A percentile compares a stretch with the other conserved stretches of the same genome.
Conservation (phyloP, 1,140 invertebrate species). For the Saccostrea glomerata region DNA sequence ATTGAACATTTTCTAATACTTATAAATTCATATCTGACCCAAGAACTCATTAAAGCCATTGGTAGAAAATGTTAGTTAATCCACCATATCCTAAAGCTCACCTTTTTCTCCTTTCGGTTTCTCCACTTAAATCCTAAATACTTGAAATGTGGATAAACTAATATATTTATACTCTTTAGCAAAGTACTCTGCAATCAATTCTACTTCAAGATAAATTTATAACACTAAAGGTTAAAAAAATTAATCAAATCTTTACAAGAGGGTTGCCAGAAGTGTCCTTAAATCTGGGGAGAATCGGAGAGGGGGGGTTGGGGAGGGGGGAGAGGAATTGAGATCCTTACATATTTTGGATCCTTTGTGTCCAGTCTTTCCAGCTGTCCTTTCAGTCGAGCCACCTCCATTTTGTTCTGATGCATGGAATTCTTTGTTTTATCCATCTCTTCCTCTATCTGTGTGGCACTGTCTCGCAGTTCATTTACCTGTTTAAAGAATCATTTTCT, state of each 20-base stretch:
- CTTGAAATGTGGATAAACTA: neutral
- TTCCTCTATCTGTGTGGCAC: conserved; percentile 72
- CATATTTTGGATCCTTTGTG: conserved; percentile 68
- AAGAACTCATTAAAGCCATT: too few species aligned
- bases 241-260: too few species aligned
- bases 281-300: neutral
- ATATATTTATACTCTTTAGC: too few species aligned
- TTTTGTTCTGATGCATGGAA: conserved; percentile 63
- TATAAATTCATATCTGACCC: too few species aligned
- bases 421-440: conserved; percentile 71
- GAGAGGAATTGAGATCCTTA: conserved; percentile 54
- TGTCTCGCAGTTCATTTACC: conserved; percentile 75
- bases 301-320: neutral
- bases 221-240: too few species aligned
- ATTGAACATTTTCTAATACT: too few species aligned
- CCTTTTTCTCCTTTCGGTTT: neutral
- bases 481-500: neutral
- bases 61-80: neutral
- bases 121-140: conserved; percentile 4
- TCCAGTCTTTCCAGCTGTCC: conserved; percentile 68
- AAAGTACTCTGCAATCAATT: too few species aligned
- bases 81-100: neutral
- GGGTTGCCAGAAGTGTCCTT: too few species aligned
- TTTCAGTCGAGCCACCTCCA: conserved; percentile 67
- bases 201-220: too few species aligned